phyloP scores from a whole-genome alignment of 2,888 invertebrate genomes.

The Noctua fimbriata region DNA sequence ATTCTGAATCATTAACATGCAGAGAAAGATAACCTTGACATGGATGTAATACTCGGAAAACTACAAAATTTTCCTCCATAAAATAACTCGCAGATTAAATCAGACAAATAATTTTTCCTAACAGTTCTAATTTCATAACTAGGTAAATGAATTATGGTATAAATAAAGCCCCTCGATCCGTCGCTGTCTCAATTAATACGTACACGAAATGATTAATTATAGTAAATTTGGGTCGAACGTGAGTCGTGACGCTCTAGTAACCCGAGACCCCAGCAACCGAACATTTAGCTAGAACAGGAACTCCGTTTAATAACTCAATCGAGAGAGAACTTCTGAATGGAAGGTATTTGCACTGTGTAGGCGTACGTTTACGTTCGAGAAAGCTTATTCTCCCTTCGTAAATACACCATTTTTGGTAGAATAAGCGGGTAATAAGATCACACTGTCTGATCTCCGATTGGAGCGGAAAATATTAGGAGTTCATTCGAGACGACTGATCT shows the following conservation, averaged over 20 bases:
- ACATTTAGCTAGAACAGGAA: constrained; percentile 69
- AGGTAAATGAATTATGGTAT: constrained; percentile 22
- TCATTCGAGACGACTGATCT: background rate
- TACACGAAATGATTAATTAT: constrained; percentile 84
- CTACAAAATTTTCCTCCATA: constrained; percentile 40
- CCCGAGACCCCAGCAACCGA: constrained; percentile 66
- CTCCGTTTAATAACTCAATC: constrained; percentile 69
- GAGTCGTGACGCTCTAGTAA: constrained; percentile 73
- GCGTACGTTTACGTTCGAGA: constrained; percentile 38
- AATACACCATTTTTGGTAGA: constrained; percentile 25
- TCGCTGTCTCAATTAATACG: constrained; percentile 71
- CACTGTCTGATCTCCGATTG: constrained; percentile 19
- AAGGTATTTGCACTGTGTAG: constrained; percentile 42
- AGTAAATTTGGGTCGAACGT: constrained; percentile 79
- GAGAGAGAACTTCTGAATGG: constrained; percentile 55
- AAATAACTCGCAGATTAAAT: constrained; percentile 20
- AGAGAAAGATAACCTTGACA: constrained; percentile 51
- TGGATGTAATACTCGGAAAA: constrained; percentile 35
- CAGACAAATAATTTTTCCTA: background rate
- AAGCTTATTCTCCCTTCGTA: constrained; percentile 33
- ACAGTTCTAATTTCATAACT: constrained; percentile 18
- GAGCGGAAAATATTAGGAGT: constrained; percentile 12
- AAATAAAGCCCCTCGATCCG: constrained; percentile 70
- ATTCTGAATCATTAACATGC: constrained; percentile 29
- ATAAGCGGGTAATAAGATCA: constrained; percentile 26